Evolutionary conservation across 1,140 invertebrate genomes (phyloP), one percentile per base, ranked within the genome.

Genomic region (Antheraea mylitta): DNA sequence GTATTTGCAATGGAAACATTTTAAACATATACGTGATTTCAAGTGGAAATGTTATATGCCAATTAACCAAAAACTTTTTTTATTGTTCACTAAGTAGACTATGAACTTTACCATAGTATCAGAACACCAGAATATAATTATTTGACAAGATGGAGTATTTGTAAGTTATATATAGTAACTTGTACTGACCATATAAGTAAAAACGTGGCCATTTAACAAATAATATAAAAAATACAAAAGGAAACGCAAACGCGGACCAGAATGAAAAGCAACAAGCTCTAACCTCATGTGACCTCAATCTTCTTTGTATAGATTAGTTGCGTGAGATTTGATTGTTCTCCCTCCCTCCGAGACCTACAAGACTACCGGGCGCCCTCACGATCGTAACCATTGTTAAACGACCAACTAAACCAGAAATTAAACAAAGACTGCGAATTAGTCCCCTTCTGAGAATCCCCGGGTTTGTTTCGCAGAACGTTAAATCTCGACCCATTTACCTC

Each of bases 321-420:
- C 30, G 65, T 66, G 58, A 58, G 58, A 30, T 30, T 16, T 53
- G 18, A 58, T 66, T 66, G 19, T 30, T n/a, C 37, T 19, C 16
- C 13, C 19, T 18, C 62, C 37, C 62, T 19, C 37, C 37, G 38
- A 64, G 18, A 10, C 37, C 62, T 18, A 8, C 30, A 36, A 64
- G 30, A n/a, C 13, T 13, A n/a, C 45, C 45, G 45, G 16, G 18
- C 22, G 9, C 36, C 38, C 63, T 18, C 30, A 13, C 22, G 16
- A 11, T 18, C 36, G 10, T 18, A 64, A 42, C 30, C 64, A 45
- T 65, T 45, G 64, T 65, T 65, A 45, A 63, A 36, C 61, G 61
- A 65, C 63, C 18, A 64, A 53, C 65, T 22, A 66, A 66, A 66
- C 65, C 58, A 66, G 48, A 66, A 66, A 59, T 66, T 66, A 66